Base-by-base conservation (phyloP, 2,797 vertebrate species). In the Calcarius lapponicus region DNA sequence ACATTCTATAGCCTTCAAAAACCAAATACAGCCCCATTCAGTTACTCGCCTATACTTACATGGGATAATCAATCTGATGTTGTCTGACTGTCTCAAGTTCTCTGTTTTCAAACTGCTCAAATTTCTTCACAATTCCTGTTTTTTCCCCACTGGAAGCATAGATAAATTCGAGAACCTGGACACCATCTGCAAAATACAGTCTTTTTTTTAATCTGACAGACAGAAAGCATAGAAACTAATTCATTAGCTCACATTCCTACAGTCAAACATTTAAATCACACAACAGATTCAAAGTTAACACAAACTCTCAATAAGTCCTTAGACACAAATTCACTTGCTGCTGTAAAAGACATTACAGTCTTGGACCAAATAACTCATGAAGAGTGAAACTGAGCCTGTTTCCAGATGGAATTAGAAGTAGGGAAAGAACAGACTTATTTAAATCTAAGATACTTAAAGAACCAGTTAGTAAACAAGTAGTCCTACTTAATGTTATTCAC, bases 111-210 rank as follows among this genome's bases (percentile, higher is more conserved):
- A 99, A 99, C 60, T 96, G 97, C 31, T 81, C 94, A 91, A 99
- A 98, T 80, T 96, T 98, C 96, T 98, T 98, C 91, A 99, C 96
- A 13, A 99, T 96, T 95, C 99, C 99, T 10, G 98, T 98, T 91
- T 83, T 97, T 93, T 99, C 98, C 24, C 98, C 98, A 4, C 98
- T 98, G 85, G 98, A 99, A 50, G 98, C 99, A 50, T 99, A 97
- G 11, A 98, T 98, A 90, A 99, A 99, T 64, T 93, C 95, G 1
- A 99, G 98, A 88, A 99, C 60, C 90, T 98, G 97, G n/a, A 98
- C 96, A 28, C 89, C 91, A 76, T 98, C 99, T 99, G 97, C 65
- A 96, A 97, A 97, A 88, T 56, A 89, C 36, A 97, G 74, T 83
- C 57, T 15, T 85, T 76, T 61, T 90, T 61, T 90, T 90, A 90